Base-by-base conservation (phyloP, 2,888 invertebrate genomes). In the Zelleria hepariella region DNA sequence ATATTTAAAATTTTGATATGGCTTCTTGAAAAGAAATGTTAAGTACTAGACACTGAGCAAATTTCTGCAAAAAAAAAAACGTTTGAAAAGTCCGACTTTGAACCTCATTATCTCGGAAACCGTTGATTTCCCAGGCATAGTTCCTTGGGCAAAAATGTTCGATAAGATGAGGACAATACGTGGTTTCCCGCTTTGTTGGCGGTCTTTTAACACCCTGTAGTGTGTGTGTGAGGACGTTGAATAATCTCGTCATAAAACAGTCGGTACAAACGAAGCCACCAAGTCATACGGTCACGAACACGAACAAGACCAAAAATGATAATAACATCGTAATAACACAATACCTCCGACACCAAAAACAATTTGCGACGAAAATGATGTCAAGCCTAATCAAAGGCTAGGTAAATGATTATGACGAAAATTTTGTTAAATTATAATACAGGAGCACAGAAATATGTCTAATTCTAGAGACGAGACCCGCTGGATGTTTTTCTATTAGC, bases 401-500 rank as follows among this genome's bases (percentile, higher is more conserved):
- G 32, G 32, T 66, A 59, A 72, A 73, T 77, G 75, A 77, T 76
- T 79, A 79, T 81, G 81, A 78, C 74, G 78, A 74, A 80, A 83
- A 74, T 67, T 70, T 73, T 79, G 78, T 73, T 82, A 84, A 86
- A 86, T 86, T 82, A 81, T 74, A 80, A 75, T 42, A 70, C 77
- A 68, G 72, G 74, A 48, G 23, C 27, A 26, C 55, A 75, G 77
- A 78, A 80, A 82, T 82, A 77, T 84, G 77, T 78, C 80, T 86
- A 86, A 86, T 85, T 86, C 80, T 75, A 80, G 71, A 74, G 82
- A 78, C 75, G 79, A 74, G 72, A 63, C 71, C 74, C 78, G 81
- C 80, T 82, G 78, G 83, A 78, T 84, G 85, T 83, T 85, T n/a
- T 86, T 86, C 84, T 86, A 84, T 86, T 86, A 86, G 77, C 80